These are phyloP conservation scores for Ips nitidus DNA, from an alignment of 1,140 invertebrate species.

Conservation along the genomic window DNA sequence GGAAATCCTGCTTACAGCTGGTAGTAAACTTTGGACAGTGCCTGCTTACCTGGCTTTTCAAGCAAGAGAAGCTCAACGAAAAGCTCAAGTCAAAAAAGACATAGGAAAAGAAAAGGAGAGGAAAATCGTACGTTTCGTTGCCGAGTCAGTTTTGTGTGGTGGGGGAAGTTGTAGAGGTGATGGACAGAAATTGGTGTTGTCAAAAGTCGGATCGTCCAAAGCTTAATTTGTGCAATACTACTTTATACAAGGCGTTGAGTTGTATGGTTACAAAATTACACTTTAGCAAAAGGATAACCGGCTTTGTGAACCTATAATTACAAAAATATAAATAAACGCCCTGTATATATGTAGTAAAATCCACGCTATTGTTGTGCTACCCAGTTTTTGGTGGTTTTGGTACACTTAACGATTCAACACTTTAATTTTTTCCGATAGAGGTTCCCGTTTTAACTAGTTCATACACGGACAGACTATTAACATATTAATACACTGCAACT, in stretches of 20 bases:
- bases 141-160: conserved; percentile 39
- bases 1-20: conserved; percentile 45
- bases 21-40: conserved; percentile 76
- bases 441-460: background rate
- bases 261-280: too few species aligned
- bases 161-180: conserved; percentile 38
- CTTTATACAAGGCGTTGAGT: background rate
- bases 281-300: too few species aligned
- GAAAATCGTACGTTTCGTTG: conserved; percentile 46
- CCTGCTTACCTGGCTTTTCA: conserved; percentile 70
- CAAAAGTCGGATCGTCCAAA: conserved; percentile 28
- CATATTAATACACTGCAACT: background rate
- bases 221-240: conserved; percentile 3
- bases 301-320: too few species aligned
- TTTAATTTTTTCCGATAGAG: background rate
- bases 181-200: conserved; percentile 29
- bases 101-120: conserved; percentile 44
- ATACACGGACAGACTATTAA: background rate
- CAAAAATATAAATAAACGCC: too few species aligned
- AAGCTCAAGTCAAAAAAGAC: conserved; percentile 46
- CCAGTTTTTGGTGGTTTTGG: too few species aligned
- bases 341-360: too few species aligned
- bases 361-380: too few species aligned
- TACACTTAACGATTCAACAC: too few species aligned
- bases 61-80: conserved; percentile 57